Conservation (phyloP, 2,797 vertebrate genomes). For the Characodon lateralis region DNA sequence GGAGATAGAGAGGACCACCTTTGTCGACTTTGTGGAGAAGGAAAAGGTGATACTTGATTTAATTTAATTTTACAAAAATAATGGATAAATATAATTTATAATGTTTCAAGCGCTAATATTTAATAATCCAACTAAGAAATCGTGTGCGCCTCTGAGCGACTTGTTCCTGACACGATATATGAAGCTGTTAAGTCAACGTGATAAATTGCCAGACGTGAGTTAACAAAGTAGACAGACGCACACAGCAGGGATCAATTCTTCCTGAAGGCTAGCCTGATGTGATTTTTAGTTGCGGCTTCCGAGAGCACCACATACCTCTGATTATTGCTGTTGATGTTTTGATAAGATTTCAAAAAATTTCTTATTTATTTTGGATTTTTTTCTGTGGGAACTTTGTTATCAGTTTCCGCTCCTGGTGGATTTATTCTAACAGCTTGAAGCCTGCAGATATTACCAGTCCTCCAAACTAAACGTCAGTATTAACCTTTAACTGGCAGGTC, state of each 20-base stretch:
- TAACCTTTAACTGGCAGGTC: not conserved
- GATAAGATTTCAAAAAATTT: not conserved
- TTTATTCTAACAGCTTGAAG: slow-evolving; percentile 21
- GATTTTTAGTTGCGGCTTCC: slow-evolving; percentile 43
- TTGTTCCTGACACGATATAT: slow-evolving; percentile 14
- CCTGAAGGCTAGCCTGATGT: slow-evolving; percentile 37
- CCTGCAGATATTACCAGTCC: slow-evolving; percentile 37
- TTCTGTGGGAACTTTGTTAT: not conserved
- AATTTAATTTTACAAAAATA: not conserved
- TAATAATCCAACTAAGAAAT: not conserved
- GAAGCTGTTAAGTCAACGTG: slow-evolving; percentile 43
- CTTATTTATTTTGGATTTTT: slow-evolving; percentile 1
- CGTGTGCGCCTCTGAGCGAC: not conserved
- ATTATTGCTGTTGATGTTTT: slow-evolving; percentile 8
- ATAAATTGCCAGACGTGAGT: slow-evolving; percentile 54
- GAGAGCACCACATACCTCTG: slow-evolving; percentile 10
- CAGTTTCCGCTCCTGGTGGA: slow-evolving; percentile 1
- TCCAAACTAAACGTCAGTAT: not conserved
- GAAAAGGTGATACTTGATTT: slow-evolving; percentile 89
- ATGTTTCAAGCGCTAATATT: not conserved
- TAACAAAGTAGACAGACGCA: slow-evolving; percentile 48
- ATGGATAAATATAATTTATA: not conserved
- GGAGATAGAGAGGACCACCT: slow-evolving; percentile 97
- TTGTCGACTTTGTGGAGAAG: slow-evolving; percentile 96
- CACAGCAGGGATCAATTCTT: slow-evolving; percentile 49